These are phyloP conservation scores for Lepisosteus osseus DNA, from an alignment of 2,113 vertebrate genomes.

Conservation along the genomic window DNA sequence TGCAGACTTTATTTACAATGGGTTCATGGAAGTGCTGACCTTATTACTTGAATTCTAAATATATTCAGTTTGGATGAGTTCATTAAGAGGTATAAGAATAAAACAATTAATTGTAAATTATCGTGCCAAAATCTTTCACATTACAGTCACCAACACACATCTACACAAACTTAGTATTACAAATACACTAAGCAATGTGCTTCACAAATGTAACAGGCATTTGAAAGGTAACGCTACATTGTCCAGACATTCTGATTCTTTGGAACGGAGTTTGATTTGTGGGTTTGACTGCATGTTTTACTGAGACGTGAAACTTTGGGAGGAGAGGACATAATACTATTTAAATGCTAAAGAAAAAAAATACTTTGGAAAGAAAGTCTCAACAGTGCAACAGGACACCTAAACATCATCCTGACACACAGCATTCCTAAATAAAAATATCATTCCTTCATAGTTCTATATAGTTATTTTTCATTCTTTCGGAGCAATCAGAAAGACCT, in stretches of 20 bases:
- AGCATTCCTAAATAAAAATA: too few species aligned
- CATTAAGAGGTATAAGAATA: too few species aligned
- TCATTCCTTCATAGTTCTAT: too few species aligned
- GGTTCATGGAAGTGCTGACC: slow-evolving; percentile 51
- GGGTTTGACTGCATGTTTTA: slow-evolving; percentile 58
- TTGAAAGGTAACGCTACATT: slow-evolving; percentile 47
- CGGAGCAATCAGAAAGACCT: too few species aligned
- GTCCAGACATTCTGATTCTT: slow-evolving; percentile 60
- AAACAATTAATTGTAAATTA: too few species aligned
- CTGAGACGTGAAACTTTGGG: slow-evolving; percentile 58
- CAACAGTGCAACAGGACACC: too few species aligned
- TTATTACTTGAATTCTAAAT: neutral
- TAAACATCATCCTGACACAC: too few species aligned
- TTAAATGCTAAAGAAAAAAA: slow-evolving; percentile 47
- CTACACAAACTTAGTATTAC: neutral
- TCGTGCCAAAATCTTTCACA: too few species aligned
- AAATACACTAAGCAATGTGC: neutral
- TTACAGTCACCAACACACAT: neutral
- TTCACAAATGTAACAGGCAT: too few species aligned
- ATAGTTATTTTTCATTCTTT: too few species aligned
- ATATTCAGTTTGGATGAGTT: too few species aligned
- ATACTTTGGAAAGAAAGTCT: slow-evolving; percentile 27
- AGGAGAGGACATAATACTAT: slow-evolving; percentile 62
- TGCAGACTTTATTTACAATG: slow-evolving; percentile 58
- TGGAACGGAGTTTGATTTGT: slow-evolving; percentile 40